A percentile compares a stretch with the other conserved stretches of the same genome.
Evolutionary conservation across 2,888 invertebrate genomes (phyloP).

Genomic region (Druceiella hillmani): DNA sequence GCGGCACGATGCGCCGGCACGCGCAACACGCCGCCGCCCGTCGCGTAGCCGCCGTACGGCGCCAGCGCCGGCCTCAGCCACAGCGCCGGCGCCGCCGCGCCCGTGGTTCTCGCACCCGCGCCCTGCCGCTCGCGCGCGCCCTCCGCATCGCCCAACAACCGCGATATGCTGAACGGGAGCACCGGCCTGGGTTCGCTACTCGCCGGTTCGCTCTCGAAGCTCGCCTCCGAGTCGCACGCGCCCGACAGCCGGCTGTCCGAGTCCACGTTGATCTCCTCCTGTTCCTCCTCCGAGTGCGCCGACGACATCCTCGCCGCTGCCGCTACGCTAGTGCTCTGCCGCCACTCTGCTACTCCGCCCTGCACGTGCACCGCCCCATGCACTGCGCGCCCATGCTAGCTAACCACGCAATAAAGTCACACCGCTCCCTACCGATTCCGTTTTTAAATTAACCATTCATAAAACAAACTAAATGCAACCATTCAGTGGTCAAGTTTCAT

Average conservation of each 20-base stretch:
- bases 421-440: too few species aligned
- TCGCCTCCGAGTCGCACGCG: slow-evolving; percentile 51
- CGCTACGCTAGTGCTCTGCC: too few species aligned
- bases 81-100: slow-evolving; percentile 41
- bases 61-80: slow-evolving; percentile 43
- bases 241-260: slow-evolving; percentile 59
- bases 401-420: too few species aligned
- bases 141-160: slow-evolving; percentile 62
- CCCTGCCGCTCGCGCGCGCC: slow-evolving; percentile 31
- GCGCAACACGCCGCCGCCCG: slow-evolving; percentile 71
- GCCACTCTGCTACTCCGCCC: too few species aligned
- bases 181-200: slow-evolving; percentile 51
- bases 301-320: too few species aligned
- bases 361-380: too few species aligned
- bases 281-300: slow-evolving; percentile 57
- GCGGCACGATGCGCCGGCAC: slow-evolving; percentile 73
- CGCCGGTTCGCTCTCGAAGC: slow-evolving; percentile 49
- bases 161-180: slow-evolving; percentile 76
- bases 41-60: slow-evolving; percentile 51
- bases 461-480: too few species aligned
- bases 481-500: too few species aligned
- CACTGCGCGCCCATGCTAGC: too few species aligned
- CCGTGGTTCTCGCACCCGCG: slow-evolving; percentile 43
- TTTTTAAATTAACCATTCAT: too few species aligned
- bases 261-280: slow-evolving; percentile 62